These are phyloP conservation scores for Nicator chloris DNA, from an alignment of 2,113 vertebrate genomes.

Conservation along the genomic window DNA sequence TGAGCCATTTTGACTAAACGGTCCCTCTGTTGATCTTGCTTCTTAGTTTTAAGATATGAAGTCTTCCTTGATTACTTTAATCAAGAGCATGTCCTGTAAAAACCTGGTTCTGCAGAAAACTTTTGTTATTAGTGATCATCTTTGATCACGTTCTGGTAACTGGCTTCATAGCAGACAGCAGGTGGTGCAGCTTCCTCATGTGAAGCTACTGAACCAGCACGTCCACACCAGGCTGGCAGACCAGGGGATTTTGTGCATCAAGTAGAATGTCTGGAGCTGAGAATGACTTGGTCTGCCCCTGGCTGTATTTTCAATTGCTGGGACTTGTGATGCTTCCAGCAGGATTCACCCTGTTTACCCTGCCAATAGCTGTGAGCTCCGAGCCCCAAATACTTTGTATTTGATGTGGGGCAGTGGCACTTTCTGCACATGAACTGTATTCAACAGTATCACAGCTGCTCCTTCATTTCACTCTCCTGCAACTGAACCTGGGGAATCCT, in stretches of 20 bases:
- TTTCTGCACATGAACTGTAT: neutral
- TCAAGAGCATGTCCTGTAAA: neutral
- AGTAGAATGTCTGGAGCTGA: neutral
- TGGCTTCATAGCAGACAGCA: conserved; percentile 41
- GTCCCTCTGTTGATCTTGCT: neutral
- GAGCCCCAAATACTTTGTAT: neutral
- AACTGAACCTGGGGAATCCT: neutral
- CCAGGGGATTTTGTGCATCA: neutral
- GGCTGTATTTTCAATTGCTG: neutral
- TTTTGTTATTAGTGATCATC: neutral
- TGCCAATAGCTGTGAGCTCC: neutral
- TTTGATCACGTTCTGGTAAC: neutral
- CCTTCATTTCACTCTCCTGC: neutral
- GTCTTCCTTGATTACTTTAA: neutral
- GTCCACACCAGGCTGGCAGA: neutral
- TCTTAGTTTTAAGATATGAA: neutral
- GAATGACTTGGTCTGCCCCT: neutral
- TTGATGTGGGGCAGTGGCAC: neutral
- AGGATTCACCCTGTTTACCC: neutral
- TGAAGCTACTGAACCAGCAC: neutral
- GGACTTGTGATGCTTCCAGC: neutral
- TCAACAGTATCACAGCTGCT: neutral
- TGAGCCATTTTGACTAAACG: neutral
- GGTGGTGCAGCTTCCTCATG: conserved; percentile 56
- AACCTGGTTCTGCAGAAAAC: neutral